Percentiles rank a stretch among this genome's conserved stretches.
phyloP scores from a whole-genome alignment of 2,888 invertebrate species.

The Thysanoteuthis rhombus region DNA sequence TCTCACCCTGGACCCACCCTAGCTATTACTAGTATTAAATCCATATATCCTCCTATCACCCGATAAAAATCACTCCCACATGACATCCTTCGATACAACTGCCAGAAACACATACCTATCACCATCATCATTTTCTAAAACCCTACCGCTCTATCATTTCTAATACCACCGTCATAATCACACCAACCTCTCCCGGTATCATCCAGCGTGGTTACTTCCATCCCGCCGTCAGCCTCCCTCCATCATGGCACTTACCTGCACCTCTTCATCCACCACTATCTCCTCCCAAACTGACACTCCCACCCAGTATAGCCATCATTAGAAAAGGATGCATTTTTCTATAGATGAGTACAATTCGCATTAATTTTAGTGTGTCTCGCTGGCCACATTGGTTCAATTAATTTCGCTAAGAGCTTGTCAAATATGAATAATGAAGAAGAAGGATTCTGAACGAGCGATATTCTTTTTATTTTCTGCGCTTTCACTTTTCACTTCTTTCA shows the following conservation, averaged over 20 bases:
- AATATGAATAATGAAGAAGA: slow-evolving; percentile 12
- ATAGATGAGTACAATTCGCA: background rate
- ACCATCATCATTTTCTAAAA: background rate
- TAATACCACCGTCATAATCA: background rate
- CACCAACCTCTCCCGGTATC: background rate
- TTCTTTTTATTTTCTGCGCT: background rate
- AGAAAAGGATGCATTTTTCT: background rate
- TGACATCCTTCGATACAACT: background rate
- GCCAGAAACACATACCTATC: background rate
- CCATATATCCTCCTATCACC: background rate
- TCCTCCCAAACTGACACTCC: background rate
- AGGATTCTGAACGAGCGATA: background rate
- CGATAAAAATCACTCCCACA: background rate
- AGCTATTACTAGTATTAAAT: too few relatives aligned
- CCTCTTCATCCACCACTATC: background rate
- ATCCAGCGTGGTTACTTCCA: background rate
- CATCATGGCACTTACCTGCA: background rate
- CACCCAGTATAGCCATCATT: background rate
- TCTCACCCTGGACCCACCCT: too few relatives aligned
- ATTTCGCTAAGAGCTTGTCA: slow-evolving; percentile 12
- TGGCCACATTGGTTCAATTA: slow-evolving; percentile 12
- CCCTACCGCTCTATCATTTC: background rate
- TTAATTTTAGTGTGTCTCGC: background rate
- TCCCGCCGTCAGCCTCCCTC: background rate
- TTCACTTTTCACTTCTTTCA: background rate